phyloP scores from a whole-genome alignment of 2,888 invertebrate species.

The Selenia dentaria region DNA sequence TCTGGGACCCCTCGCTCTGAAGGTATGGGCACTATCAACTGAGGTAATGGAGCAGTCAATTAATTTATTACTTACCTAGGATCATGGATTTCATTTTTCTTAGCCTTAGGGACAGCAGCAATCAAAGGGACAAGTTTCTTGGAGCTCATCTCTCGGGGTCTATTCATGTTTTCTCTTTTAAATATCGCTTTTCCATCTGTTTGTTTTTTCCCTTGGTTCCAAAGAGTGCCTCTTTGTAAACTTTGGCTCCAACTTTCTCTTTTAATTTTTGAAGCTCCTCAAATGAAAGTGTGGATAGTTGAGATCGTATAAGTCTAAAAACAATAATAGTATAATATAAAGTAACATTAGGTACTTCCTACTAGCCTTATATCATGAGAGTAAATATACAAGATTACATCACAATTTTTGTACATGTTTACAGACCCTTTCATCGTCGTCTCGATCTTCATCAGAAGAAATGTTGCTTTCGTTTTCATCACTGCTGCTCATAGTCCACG shows the following conservation, averaged over 20 bases:
- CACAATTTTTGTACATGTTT: too few species aligned
- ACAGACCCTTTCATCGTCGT: conserved; percentile 61
- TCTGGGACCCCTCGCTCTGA: too few species aligned
- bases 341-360: too few species aligned
- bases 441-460: conserved; percentile 39
- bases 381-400: too few species aligned
- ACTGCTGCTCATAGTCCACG: conserved; percentile 48
- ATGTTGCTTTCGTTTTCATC: conserved; percentile 41
- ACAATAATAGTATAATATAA: conserved; percentile 6
- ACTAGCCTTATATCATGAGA: too few species aligned
- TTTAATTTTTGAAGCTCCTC: conserved; percentile 93
- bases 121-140: conserved; percentile 87
- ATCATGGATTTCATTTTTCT: conserved; percentile 83
- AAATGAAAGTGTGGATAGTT: conserved; percentile 89
- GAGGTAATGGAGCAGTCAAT: too few species aligned
- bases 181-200: conserved; percentile 67
- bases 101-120: conserved; percentile 60
- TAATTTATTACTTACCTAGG: conserved; percentile 85
- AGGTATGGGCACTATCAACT: too few species aligned
- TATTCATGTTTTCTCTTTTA: conserved; percentile 91
- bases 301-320: conserved; percentile 84
- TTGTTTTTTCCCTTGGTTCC: conserved; percentile 76
- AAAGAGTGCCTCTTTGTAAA: conserved; percentile 91
- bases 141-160: conserved; percentile 92
- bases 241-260: conserved; percentile 91